Percentiles rank a stretch among this genome's conserved stretches.
phyloP scores from a whole-genome alignment of 2,888 invertebrate genomes.

The Ethmia dodecea region DNA sequence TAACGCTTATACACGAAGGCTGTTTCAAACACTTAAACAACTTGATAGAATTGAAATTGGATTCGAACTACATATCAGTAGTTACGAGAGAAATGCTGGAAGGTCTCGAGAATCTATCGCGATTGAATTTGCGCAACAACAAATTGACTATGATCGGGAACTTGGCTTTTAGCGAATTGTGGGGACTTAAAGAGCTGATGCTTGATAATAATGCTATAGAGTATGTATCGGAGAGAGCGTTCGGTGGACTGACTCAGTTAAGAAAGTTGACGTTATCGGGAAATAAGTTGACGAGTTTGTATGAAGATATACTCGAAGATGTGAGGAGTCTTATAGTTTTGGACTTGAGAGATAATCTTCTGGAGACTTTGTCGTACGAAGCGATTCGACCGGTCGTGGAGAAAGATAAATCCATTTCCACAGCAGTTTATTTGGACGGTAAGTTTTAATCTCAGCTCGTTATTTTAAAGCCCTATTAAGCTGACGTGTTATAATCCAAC shows the following conservation, averaged over 20 bases:
- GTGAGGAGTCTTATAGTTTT: constrained; percentile 83
- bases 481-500: constrained; percentile 8
- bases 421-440: constrained; percentile 88
- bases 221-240: constrained; percentile 85
- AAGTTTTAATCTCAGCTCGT: constrained; percentile 56
- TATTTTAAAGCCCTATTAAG: too few species aligned
- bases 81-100: constrained; percentile 86
- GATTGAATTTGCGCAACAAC: constrained; percentile 85
- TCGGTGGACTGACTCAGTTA: constrained; percentile 84
- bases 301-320: constrained; percentile 83
- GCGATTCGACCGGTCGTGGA: constrained; percentile 85
- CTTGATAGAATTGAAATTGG: constrained; percentile 87
- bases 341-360: constrained; percentile 86
- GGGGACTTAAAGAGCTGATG: constrained; percentile 82
- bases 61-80: constrained; percentile 84
- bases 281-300: constrained; percentile 84
- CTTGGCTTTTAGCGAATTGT: constrained; percentile 86
- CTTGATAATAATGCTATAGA: constrained; percentile 83
- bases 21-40: constrained; percentile 86
- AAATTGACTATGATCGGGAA: constrained; percentile 87
- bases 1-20: constrained; percentile 90
- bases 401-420: constrained; percentile 84
- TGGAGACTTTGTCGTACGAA: constrained; percentile 86
- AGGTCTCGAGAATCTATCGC: constrained; percentile 83
- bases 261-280: constrained; percentile 83